Evolutionary conservation across 2,888 invertebrate species (phyloP), one percentile per base, ranked within the genome.

Genomic region (Phengaris alcon): DNA sequence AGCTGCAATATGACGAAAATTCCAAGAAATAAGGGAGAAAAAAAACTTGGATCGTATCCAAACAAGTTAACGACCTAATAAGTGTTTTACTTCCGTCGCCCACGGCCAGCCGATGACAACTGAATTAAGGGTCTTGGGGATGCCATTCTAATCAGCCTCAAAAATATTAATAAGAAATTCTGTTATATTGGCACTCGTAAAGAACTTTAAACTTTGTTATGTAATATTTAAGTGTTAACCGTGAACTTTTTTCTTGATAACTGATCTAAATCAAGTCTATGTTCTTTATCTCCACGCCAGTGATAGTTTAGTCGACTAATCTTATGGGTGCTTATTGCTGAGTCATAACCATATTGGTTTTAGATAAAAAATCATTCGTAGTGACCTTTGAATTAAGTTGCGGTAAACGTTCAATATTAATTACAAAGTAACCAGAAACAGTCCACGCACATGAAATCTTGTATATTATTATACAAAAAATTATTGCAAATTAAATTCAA

Each of bases 11-110:
- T 64, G 64, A 44, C 64, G 13, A 69, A 48, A 48, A 69, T 9
- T 68, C 35, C 48, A 69, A 48, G 69, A 72, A 54, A 51, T 72
- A 72, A 72, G 54, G 52, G 70, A 44, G 7, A 54, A 72, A 72
- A 52, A 35, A 22, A 35, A 52, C 6, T 72, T 72, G 72, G 72
- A 52, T 72, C 52, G 22, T 10, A 3, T 52, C 72, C 72, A 72
- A 72, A 52, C 72, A 35, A 72, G 72, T 72, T 54, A 72, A 72
- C 72, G 72, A 72, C 72, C 72, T 72, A 52, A 72, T 54, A 54
- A 54, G 72, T 72, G 72, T 52, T 72, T 15, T 52, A 52, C 35
- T 72, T 72, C 72, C 72, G 72, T 54, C 72, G 72, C 72, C 70
- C 70, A 72, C 54, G 52, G 52, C 35, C 15, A 72, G 51, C 13